Percentiles rank a stretch among this genome's conserved stretches.
Evolutionary conservation across 2,888 invertebrate species (phyloP).

Genomic region (Cremastinae sp.): DNA sequence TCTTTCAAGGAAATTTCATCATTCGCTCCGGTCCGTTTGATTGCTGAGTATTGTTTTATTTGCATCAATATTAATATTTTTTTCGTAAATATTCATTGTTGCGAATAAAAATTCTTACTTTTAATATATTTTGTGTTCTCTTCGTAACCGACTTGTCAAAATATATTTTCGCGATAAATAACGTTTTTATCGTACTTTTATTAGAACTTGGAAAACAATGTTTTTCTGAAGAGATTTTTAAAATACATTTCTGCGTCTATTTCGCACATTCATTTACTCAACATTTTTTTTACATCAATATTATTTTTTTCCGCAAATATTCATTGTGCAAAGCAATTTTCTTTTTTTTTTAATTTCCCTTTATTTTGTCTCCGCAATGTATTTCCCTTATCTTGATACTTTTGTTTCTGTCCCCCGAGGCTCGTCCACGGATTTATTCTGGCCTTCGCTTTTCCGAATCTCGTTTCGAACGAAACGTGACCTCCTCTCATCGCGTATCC

Average conservation of each 20-base stretch:
- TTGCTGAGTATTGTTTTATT: no score
- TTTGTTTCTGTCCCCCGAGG: neutral
- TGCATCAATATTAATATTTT: no score
- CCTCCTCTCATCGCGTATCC: slow-evolving; percentile 47
- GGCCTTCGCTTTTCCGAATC: slow-evolving; percentile 59
- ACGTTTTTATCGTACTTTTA: neutral
- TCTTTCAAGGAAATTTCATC: no score
- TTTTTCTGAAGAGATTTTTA: no score
- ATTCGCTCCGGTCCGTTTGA: no score
- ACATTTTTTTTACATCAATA: no score
- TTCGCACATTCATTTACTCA: no score
- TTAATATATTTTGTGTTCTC: no score
- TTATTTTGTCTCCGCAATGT: slow-evolving; percentile 16
- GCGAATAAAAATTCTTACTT: no score
- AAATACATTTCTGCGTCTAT: no score
- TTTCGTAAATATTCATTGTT: slow-evolving; percentile 11
- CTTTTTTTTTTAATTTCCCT: slow-evolving; percentile 24
- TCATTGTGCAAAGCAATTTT: slow-evolving; percentile 16
- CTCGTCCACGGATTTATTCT: slow-evolving; percentile 46
- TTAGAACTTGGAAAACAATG: no score
- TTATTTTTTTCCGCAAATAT: neutral
- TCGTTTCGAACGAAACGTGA: slow-evolving; percentile 55
- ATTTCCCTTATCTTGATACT: slow-evolving; percentile 9
- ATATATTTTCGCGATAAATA: slow-evolving; percentile 4
- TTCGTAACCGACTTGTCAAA: slow-evolving; percentile 2